Base-by-base conservation (phyloP, 2,888 invertebrate species). In the Drosophila nr. perissopoda region DNA sequence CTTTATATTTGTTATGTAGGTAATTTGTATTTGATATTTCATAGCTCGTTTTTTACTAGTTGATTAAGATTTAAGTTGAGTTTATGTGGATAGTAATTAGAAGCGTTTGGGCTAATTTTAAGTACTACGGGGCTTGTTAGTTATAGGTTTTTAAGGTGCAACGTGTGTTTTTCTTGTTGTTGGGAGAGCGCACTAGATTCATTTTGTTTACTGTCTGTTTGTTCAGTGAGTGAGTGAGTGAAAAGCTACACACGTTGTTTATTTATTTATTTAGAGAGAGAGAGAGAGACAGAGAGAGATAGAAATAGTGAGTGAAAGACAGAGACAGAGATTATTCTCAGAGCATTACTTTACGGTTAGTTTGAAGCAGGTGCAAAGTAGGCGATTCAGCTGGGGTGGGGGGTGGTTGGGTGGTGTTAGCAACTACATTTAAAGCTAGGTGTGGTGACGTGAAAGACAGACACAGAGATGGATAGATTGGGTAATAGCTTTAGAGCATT, bases 21-120 rank as follows among this genome's bases (percentile, higher is more conserved):
- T 88, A 82, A 63, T 80, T 88, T 83, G 82, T 86, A 83, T 74
- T 86, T 86, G 75, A 88, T 86, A 85, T 80, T 87, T 85, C 88
- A 85, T 85, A 85, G 85, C 85, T 85, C 85, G 72, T 75, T 84
- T 82, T 82, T 69, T 74, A 77, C 60, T 81, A 60, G 56, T 81
- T 74, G 58, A 79, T 81, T 81, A 66, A 70, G 72, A 51, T 79
- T 82, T 75, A 27, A 56, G 59, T 70, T 73, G 40, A 66, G 72
- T 72, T 82, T 78, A 76, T 77, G 82, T 82, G 82, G 70, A 60
- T 59, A 25, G 60, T 79, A 81, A 53, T 85, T 85, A 81, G 73
- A 86, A 82, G 84, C 84, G 69, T 52, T 77, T 6, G 78, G 65
- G 76, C 74, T 83, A 75, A 65, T 69, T 67, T 81, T 64, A 70